Evolutionary conservation across 2,797 vertebrate genomes (phyloP).

Genomic region (Cossypha niveicapilla): DNA sequence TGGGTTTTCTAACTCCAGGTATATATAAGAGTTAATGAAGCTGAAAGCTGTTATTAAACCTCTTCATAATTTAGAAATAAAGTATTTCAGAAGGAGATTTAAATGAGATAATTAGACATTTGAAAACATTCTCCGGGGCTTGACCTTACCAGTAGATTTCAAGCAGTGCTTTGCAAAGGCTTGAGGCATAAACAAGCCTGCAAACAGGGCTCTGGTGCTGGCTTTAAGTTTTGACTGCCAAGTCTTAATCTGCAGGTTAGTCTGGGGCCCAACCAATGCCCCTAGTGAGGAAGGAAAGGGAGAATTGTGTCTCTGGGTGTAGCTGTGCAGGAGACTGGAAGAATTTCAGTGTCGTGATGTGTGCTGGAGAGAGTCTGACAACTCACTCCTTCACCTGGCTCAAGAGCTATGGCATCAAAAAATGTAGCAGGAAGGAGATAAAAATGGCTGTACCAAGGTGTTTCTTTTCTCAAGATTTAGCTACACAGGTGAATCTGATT

Average conservation of each 20-base stretch:
- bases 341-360: neutral
- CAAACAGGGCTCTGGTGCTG: neutral
- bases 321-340: neutral
- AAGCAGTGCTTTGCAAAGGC: neutral
- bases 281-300: rapidly evolving
- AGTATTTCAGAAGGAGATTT: slow-evolving; percentile 14
- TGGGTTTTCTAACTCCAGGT: neutral
- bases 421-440: neutral
- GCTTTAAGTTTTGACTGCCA: neutral
- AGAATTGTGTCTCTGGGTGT: neutral
- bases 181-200: neutral
- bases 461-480: neutral
- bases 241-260: neutral
- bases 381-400: neutral
- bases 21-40: slow-evolving; percentile 43
- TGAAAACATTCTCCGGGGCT: neutral
- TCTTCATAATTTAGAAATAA: slow-evolving; percentile 51
- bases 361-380: neutral
- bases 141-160: neutral
- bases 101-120: slow-evolving; percentile 41
- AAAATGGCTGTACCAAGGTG: neutral
- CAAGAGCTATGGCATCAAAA: neutral
- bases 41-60: slow-evolving; percentile 55
- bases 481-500: neutral
- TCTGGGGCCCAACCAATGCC: neutral